Evolutionary conservation across 2,113 vertebrate species (phyloP), one percentile per base, ranked within the genome.

Genomic region (Pholis gunnellus): DNA sequence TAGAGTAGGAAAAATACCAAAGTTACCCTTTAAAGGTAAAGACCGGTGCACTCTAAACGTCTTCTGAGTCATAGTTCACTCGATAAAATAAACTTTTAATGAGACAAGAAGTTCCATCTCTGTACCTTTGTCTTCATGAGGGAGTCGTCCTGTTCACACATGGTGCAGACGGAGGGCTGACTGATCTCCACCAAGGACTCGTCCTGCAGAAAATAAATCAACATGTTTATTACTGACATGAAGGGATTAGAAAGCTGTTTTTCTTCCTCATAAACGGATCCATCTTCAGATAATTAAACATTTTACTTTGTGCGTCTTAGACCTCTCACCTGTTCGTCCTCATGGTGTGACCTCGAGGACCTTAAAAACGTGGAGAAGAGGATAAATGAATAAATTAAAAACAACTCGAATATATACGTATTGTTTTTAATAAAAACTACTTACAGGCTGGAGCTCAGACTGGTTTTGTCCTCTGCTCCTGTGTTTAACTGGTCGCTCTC

Each of bases 131-230:
- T 90, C 54, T 77, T 94, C 20, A 89, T 82, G 22, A 95, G 86
- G 40, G 94, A 96, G 81, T 94, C 92, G 3, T 95, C 93, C 22
- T 95, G 84, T 65, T 89, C 93, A 92, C 98, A 99, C 27, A 97
- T 94, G 10, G 95, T 90, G 72, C 98, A 99, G 25, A 95, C 5
- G 36, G 88, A 91, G 0, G 94, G 63, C 0, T 87, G 89, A 13
- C 72, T 89, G 10, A 91, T 91, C 74, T 92, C 93, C 76, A 78
- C 1, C 0, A 27, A 4, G 1, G 87, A 52, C 75, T 94, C 94
- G 1, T 95, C 95, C 97, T 97, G 89, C 68, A 87, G 3, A 36
- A 31, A 34, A 82, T 18, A 4, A 17, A 73, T 11, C 17, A 29
- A 1, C 31, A 4, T 1, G 10, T 44, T 78, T 0, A 36, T 25